These are phyloP conservation scores for Microcebus griseorufus DNA, from an alignment of 2,113 vertebrate genomes.

Conservation along the genomic window DNA sequence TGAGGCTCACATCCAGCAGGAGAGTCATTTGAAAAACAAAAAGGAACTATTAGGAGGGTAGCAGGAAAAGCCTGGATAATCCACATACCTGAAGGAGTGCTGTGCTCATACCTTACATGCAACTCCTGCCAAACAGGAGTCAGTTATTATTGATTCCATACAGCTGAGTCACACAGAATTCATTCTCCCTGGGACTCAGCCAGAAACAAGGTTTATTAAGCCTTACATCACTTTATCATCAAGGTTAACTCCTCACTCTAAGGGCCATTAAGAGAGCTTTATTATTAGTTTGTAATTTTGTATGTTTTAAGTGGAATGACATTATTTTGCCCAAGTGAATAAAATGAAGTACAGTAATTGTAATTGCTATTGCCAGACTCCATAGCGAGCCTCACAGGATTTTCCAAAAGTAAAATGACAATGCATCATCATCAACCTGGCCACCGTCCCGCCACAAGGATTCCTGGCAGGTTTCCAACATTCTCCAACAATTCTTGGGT, in stretches of 20 bases:
- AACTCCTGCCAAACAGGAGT: background rate
- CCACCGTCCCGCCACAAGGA: background rate
- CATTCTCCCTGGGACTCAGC: slow-evolving; percentile 63
- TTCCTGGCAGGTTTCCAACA: slow-evolving; percentile 65
- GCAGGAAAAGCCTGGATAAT: background rate
- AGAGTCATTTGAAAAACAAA: background rate
- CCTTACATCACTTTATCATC: slow-evolving; percentile 75
- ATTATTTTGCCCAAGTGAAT: slow-evolving; percentile 80
- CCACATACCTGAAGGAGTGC: background rate
- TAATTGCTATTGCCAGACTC: slow-evolving; percentile 74
- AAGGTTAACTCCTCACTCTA: slow-evolving; percentile 78
- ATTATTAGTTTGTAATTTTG: slow-evolving; percentile 80
- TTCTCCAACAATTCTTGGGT: slow-evolving; percentile 60
- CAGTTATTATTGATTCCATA: slow-evolving; percentile 43
- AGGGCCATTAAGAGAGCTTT: slow-evolving; percentile 74
- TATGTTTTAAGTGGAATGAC: slow-evolving; percentile 78
- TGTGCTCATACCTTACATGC: background rate
- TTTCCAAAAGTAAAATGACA: slow-evolving; percentile 74
- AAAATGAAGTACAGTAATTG: slow-evolving; percentile 79
- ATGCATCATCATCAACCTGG: slow-evolving; percentile 73
- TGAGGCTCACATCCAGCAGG: background rate
- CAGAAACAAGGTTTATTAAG: slow-evolving; percentile 73
- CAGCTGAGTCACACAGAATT: slow-evolving; percentile 53
- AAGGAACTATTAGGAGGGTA: background rate
- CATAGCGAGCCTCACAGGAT: slow-evolving; percentile 62